Conservation (phyloP, 1,140 invertebrate genomes). For the Achroia grisella region DNA sequence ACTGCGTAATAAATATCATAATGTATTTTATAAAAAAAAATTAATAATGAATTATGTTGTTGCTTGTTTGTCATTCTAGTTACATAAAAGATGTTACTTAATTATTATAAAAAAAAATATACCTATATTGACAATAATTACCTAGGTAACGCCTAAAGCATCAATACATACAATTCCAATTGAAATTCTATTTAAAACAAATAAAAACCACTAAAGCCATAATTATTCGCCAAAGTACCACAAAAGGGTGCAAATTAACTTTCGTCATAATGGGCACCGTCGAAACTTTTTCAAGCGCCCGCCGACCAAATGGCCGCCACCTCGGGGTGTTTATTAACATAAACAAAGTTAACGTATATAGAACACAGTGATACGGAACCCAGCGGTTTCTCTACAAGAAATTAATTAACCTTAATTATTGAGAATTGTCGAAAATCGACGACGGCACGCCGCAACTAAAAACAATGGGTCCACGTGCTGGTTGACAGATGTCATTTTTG, state of each 20-base stretch:
- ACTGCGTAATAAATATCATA: no score
- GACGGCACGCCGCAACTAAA: not conserved
- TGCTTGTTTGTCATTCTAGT: no score
- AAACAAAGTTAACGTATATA: no score
- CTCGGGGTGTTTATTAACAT: constrained; percentile 29
- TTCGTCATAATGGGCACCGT: constrained; percentile 7
- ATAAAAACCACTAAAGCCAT: not conserved
- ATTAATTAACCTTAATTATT: not conserved
- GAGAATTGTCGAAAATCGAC: constrained; percentile 4
- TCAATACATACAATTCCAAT: not conserved
- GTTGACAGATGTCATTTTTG: not conserved
- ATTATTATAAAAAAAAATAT: no score
- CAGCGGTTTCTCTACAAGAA: no score
- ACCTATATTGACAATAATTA: no score
- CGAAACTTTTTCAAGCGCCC: constrained; percentile 8
- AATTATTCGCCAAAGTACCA: not conserved
- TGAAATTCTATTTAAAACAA: not conserved
- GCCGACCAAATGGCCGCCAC: constrained; percentile 40
- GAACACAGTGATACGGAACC: not conserved
- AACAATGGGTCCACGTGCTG: not conserved
- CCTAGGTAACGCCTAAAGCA: no score
- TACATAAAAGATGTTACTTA: no score
- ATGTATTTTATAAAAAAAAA: no score
- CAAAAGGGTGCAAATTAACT: constrained; percentile 9
- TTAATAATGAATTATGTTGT: no score